Percentiles rank a stretch among this genome's conserved stretches.
phyloP scores from a whole-genome alignment of 2,888 invertebrate species.

The Acronicta psi region DNA sequence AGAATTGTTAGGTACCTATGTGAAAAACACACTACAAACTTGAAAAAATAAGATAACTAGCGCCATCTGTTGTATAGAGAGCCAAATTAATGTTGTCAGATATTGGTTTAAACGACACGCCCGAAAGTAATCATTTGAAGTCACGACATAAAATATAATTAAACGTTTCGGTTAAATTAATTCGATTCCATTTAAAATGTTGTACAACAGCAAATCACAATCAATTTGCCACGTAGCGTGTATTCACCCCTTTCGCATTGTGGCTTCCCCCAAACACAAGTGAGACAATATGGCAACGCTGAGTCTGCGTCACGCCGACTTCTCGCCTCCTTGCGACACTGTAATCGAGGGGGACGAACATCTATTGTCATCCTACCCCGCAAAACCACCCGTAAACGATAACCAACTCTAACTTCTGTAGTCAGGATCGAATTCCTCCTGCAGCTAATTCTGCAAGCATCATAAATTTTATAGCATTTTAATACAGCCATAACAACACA shows the following conservation, averaged over 20 bases:
- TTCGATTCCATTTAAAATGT: conserved; percentile 75
- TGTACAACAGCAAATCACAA: conserved; percentile 78
- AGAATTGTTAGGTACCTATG: too few species aligned
- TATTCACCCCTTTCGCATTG: conserved; percentile 78
- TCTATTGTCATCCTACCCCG: conserved; percentile 83
- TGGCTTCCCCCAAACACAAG: conserved; percentile 59
- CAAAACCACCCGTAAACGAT: conserved; percentile 31
- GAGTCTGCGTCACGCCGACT: conserved; percentile 81
- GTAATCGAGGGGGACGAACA: conserved; percentile 85
- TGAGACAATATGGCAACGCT: conserved; percentile 86
- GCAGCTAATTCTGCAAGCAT: conserved; percentile 73
- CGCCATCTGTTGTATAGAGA: conserved; percentile 63
- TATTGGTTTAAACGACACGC: conserved; percentile 3
- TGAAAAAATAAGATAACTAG: conserved; percentile 19
- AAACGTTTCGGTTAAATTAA: conserved; percentile 71
- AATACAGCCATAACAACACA: conserved; percentile 87
- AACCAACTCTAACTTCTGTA: conserved; percentile 48
- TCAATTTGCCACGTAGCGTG: conserved; percentile 82
- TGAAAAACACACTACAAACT: too few species aligned
- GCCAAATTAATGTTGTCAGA: neutral
- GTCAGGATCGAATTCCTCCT: conserved; percentile 49
- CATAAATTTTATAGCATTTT: conserved; percentile 88
- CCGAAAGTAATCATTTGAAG: conserved; percentile 19
- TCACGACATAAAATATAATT: conserved; percentile 42
- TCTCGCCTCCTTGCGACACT: conserved; percentile 78